Base-by-base conservation (phyloP, 2,113 vertebrate species). In the Microcebus murinus region DNA sequence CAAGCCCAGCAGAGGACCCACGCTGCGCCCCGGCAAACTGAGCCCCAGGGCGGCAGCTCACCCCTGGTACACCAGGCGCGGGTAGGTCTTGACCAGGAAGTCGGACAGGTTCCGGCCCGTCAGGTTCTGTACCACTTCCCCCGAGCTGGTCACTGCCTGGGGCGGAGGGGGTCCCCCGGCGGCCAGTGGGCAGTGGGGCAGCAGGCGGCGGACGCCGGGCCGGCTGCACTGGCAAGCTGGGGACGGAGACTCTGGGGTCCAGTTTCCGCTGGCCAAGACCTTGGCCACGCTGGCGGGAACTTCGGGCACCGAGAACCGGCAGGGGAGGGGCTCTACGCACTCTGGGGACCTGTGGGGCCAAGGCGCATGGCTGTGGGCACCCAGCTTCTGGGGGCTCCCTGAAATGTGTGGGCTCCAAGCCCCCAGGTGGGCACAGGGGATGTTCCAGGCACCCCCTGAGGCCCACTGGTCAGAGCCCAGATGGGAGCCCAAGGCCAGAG, bases 31-130 rank as follows among this genome's bases (percentile, higher is more conserved):
- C 0, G 73, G 81, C 48, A 61, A 3, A 14, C 81, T 1, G 31
- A 57, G 36, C 3, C 55, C n/a, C 0, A 3, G 34, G 11, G 3
- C 52, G 2, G 63, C 9, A 0, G 34, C 98, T 98, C 98, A 99
- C 99, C 99, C 99, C 80, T 98, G 98, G 59, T 97, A 99, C 94
- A 99, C 99, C 90, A 99, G 99, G 96, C 99, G 98, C 0, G 99
- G 99, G 39, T 99, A 99, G 17, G 99, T 99, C 98, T 99, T 99
- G 88, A 99, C 99, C 97, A 99, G 98, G 94, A 99, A 99, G 97
- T 99, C 99, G 0, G 99, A 99, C 87, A 99, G 97, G 52, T 99
- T 99, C 93, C 99, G 98, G 84, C 99, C 99, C 0, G 99, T 99
- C 90, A 99, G 98, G 97, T 99, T 99, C 98, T 99, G 99, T n/a